phyloP scores from a whole-genome alignment of 1,140 invertebrate genomes.

The Brachionus plicatilis region DNA sequence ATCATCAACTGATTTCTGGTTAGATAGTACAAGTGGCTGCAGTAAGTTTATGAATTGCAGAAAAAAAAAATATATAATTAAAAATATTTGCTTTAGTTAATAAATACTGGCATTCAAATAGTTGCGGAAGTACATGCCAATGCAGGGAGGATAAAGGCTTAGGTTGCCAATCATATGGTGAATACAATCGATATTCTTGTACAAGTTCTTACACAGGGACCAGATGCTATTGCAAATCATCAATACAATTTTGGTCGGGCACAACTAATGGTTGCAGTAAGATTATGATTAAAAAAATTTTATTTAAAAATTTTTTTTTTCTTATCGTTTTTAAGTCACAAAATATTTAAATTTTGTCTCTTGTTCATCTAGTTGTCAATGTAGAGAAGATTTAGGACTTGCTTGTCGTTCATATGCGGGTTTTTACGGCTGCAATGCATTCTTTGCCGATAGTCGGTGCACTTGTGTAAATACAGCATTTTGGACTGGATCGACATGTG shows the following conservation, averaged over 20 bases:
- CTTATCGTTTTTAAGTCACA: not conserved
- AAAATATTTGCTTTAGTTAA: not conserved
- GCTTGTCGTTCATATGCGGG: not conserved
- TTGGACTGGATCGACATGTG: not conserved
- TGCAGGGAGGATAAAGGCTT: not conserved
- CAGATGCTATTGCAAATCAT: not conserved
- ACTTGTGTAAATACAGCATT: not conserved
- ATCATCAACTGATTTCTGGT: not conserved
- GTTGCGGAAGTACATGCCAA: not conserved
- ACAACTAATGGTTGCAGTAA: not conserved
- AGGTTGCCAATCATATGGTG: not conserved
- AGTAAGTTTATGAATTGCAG: not conserved
- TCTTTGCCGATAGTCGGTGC: not conserved
- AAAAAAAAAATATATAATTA: no score
- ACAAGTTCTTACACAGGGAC: not conserved
- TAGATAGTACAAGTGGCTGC: not conserved
- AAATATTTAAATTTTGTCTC: not conserved
- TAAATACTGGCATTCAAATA: not conserved
- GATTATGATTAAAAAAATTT: no score
- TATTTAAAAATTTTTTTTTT: not conserved
- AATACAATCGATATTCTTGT: not conserved
- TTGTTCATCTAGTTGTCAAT: not conserved
- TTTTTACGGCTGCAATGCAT: not conserved
- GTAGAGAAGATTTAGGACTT: not conserved
- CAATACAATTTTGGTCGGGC: not conserved